Percentiles rank a stretch among this genome's conserved stretches.
Conservation (phyloP, 1,140 invertebrate species). For the Euwallacea fornicatus region DNA sequence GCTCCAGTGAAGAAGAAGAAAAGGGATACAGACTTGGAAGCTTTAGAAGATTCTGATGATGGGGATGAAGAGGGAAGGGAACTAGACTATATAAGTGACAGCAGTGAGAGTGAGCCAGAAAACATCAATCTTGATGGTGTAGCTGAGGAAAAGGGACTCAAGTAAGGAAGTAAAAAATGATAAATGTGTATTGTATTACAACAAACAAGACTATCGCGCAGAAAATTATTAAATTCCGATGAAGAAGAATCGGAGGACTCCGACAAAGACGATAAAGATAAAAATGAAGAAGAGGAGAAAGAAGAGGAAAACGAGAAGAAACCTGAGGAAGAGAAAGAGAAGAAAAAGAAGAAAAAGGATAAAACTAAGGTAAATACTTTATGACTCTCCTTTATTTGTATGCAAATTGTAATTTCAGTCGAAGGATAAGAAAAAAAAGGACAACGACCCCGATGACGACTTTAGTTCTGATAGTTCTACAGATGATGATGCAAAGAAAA, state of each 20-base stretch:
- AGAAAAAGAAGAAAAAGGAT: conserved; percentile 65
- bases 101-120: conserved; percentile 78
- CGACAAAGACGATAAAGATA: conserved; percentile 61
- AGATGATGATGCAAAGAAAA: conserved; percentile 63
- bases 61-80: conserved; percentile 94
- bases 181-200: not conserved
- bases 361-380: conserved; percentile 54
- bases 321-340: conserved; percentile 61
- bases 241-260: conserved; percentile 75
- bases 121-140: conserved; percentile 62
- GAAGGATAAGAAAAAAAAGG: conserved; percentile 64
- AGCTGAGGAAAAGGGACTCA: conserved; percentile 88
- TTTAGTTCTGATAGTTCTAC: conserved; percentile 77
- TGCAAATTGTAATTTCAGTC: conserved; percentile 16
- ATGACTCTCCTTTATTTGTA: not conserved
- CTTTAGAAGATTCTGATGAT: conserved; percentile 94
- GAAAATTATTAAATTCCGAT: conserved; percentile 85
- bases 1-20: conserved; percentile 64
- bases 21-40: conserved; percentile 80
- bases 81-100: conserved; percentile 84
- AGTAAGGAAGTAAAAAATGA: conserved; percentile 29
- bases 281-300: conserved; percentile 59
- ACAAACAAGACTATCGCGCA: conserved; percentile 37
- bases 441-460: conserved; percentile 67
- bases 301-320: conserved; percentile 63